Base-by-base conservation (phyloP, 92 coral and sea anemone genomes). In the Bergia sp. region DNA sequence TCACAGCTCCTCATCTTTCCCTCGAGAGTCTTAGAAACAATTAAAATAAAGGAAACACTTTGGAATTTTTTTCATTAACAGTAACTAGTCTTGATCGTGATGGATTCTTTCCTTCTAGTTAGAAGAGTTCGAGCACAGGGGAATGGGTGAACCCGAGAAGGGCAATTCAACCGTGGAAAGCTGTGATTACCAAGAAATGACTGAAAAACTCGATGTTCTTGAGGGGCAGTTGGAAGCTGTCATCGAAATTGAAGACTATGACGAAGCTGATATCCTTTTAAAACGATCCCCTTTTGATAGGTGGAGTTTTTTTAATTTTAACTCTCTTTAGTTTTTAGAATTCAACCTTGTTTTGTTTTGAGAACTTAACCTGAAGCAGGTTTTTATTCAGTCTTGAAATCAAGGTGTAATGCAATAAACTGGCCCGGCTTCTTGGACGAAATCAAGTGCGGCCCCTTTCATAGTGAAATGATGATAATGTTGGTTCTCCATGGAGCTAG, bases 221-320 rank as follows among this genome's bases (percentile, higher is more conserved):
- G 98, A 95, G 81, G 91, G 88, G 53, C 92, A 89, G 69, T 58
- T 95, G 81, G 98, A 95, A 80, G 94, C 96, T 73, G 96, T 92
- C 15, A 93, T 95, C 40, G 96, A 95, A 37, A 88, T 93, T 47
- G 98, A 95, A 67, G 98, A 95, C 66, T 95, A 93, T 43, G 98
- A 95, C 36, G 93, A 93, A 86, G 96, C 96, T 89, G 98, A 92
- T 93, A 93, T 93, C 96, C 96, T 95, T 94, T 89, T 78, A 7
- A 43, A 18, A 69, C 15, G 43, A 11, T 73, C 43, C 12, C 2
- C 9, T 73, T 36, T 37, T 73, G 20, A 73, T 4, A 37, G 15
- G 58, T 69, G 74, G 74, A 7, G n/a, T 69, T 2, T n/a, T 16
- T 69, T n/a, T 21, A 53, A 53, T 11, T 18, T 53, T 8, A 2